These are phyloP conservation scores for Trichoplusia ni DNA, from an alignment of 1,140 invertebrate species.

Conservation along the genomic window DNA sequence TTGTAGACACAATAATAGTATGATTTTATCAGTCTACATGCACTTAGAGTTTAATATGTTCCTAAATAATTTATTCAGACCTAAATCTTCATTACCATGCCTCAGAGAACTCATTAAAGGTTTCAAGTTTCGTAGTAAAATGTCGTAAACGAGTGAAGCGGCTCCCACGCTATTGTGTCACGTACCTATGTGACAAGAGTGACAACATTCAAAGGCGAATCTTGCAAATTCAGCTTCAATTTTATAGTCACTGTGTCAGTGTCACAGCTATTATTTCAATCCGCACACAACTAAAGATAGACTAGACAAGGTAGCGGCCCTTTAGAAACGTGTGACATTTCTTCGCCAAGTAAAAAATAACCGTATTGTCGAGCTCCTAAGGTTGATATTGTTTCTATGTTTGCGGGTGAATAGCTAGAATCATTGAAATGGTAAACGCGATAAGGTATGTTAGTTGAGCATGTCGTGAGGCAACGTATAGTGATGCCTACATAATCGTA, in stretches of 20 bases:
- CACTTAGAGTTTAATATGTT: too few relatives aligned
- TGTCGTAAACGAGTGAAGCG: too few relatives aligned
- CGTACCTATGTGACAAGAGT: too few relatives aligned
- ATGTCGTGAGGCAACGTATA: conserved; percentile 9
- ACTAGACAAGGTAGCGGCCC: conserved; percentile 29
- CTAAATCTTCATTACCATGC: too few relatives aligned
- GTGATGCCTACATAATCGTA: conserved; percentile 16
- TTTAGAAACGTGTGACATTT: conserved; percentile 22
- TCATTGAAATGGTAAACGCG: conserved; percentile 26
- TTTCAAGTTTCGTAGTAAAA: too few relatives aligned
- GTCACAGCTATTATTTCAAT: conserved; percentile 28
- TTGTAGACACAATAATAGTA: too few relatives aligned
- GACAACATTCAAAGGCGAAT: too few relatives aligned
- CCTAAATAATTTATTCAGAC: too few relatives aligned
- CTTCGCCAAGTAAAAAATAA: not conserved
- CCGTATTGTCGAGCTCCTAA: not conserved
- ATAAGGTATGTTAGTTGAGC: conserved; percentile 8
- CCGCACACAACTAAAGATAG: conserved; percentile 17
- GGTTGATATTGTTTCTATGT: not conserved
- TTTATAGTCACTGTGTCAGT: conserved; percentile 23
- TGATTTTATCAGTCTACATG: too few relatives aligned
- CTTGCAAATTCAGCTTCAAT: conserved; percentile 11
- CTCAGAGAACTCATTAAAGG: too few relatives aligned
- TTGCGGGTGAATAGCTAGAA: not conserved
- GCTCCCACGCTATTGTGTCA: too few relatives aligned